Evolutionary conservation across 1,140 invertebrate genomes (phyloP), one percentile per base, ranked within the genome.

Genomic region (Zaprionus tsacasi): DNA sequence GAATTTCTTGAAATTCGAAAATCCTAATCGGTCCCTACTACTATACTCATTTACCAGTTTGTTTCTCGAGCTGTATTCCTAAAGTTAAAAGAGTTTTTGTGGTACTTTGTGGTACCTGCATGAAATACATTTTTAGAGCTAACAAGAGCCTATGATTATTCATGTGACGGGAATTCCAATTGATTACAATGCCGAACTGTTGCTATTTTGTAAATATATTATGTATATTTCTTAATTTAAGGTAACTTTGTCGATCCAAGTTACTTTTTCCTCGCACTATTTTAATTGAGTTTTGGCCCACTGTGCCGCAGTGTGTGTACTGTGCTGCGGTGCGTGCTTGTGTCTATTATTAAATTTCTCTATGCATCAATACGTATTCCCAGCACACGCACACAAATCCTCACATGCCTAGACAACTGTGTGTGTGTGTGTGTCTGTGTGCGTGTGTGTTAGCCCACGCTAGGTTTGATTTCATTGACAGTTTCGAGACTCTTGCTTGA

Each of bases 301-400:
- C 71, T 70, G 71, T 74, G 66, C 71, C 56, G 15, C 70, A 43
- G 25, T 48, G 66, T 12, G 52, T 40, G 55, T 79, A 59, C 59
- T 33, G 45, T 17, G 45, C 58, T 43, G 35, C 57, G 63, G 38
- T 59, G 56, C 43, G 40, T 70, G 52, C 38, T 75, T 50, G 67
- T 52, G 65, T 73, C 73, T 65, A 78, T 80, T 77, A 83, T 80
- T 81, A 74, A 81, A 83, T 83, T 85, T 83, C 81, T 81, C 81
- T 72, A 80, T 73, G 73, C 69, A 61, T 12, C 58, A 55, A 70
- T 61, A 54, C 54, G 57, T 33, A 69, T 54, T 25, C 50, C 33
- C 45, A 70, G 43, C 59, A 11, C 56, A 67, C 61, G 59, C 50
- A 54, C 17, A 54, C 17, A 76, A 27, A 38, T 54, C 43, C 52